Evolutionary conservation across 2,888 invertebrate species (phyloP).

Genomic region (Sympetrum striolatum): DNA sequence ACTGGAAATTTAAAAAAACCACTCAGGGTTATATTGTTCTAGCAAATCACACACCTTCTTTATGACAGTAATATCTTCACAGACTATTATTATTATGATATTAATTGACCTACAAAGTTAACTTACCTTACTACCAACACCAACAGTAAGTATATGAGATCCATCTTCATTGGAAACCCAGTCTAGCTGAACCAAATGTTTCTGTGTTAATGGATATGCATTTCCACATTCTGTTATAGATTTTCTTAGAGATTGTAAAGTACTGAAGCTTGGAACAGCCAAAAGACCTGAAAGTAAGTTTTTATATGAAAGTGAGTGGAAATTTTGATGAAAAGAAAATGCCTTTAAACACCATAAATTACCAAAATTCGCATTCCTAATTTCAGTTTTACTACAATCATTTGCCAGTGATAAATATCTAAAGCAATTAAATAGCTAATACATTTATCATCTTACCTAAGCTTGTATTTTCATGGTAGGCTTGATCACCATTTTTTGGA

Average conservation of each 20-base stretch:
- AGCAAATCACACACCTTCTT: too few relatives aligned
- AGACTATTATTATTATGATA: neutral
- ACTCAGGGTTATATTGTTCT: too few relatives aligned
- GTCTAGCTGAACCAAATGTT: constrained; percentile 93
- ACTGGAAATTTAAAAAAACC: too few relatives aligned
- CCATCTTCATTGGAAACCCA: constrained; percentile 99
- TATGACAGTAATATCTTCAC: neutral
- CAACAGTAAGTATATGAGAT: constrained; percentile 95
- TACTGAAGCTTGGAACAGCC: constrained; percentile 90
- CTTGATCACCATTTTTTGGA: constrained; percentile 56
- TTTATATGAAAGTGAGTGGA: neutral
- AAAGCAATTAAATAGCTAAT: constrained; percentile 49
- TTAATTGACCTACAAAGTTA: neutral
- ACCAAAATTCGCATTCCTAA: neutral
- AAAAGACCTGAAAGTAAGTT: constrained; percentile 64
- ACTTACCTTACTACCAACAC: constrained; percentile 81
- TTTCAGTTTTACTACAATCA: neutral
- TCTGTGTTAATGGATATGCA: constrained; percentile 88
- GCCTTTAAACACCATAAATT: neutral
- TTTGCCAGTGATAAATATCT: neutral
- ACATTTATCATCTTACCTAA: constrained; percentile 53
- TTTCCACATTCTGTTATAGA: constrained; percentile 92
- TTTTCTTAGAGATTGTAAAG: constrained; percentile 83
- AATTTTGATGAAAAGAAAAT: neutral
- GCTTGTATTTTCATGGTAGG: constrained; percentile 51